Evolutionary conservation across 2,797 vertebrate genomes (phyloP).

Genomic region (Cyprinodon diabolis): DNA sequence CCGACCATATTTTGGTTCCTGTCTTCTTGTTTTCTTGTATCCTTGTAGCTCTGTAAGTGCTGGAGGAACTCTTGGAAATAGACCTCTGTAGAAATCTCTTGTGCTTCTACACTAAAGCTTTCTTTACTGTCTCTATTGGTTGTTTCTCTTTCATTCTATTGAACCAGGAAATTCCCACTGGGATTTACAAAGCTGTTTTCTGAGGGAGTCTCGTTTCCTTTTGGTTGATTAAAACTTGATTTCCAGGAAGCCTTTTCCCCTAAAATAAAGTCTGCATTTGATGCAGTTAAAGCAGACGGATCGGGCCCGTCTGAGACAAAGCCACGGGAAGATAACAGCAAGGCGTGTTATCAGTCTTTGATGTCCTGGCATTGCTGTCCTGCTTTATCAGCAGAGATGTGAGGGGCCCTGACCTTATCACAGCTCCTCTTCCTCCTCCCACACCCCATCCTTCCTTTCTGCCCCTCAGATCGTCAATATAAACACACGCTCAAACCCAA

Average conservation of each 20-base stretch:
- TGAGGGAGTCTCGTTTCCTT: background rate
- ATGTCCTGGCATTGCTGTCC: constrained; percentile 47
- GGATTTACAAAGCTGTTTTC: too few relatives aligned
- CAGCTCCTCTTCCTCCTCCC: constrained; percentile 40
- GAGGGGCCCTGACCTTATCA: constrained; percentile 67
- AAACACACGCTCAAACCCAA: constrained; percentile 28
- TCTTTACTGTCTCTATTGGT: background rate
- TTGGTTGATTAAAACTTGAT: constrained; percentile 34
- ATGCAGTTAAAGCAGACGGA: constrained; percentile 33
- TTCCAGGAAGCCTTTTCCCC: constrained; percentile 35
- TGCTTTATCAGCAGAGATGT: constrained; percentile 67
- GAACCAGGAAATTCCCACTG: too few relatives aligned
- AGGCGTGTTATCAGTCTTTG: constrained; percentile 63
- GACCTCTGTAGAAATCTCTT: background rate
- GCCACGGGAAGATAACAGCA: constrained; percentile 46
- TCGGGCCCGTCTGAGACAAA: constrained; percentile 24
- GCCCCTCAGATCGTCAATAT: constrained; percentile 47
- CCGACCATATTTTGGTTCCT: background rate
- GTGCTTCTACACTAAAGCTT: background rate
- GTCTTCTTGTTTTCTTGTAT: background rate
- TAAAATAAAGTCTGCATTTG: constrained; percentile 33
- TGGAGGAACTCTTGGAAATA: background rate
- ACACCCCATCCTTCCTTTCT: constrained; percentile 34
- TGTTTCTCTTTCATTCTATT: background rate
- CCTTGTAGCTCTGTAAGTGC: too few relatives aligned